These are phyloP conservation scores for Lathamus discolor DNA, from an alignment of 2,113 vertebrate species.

Conservation along the genomic window DNA sequence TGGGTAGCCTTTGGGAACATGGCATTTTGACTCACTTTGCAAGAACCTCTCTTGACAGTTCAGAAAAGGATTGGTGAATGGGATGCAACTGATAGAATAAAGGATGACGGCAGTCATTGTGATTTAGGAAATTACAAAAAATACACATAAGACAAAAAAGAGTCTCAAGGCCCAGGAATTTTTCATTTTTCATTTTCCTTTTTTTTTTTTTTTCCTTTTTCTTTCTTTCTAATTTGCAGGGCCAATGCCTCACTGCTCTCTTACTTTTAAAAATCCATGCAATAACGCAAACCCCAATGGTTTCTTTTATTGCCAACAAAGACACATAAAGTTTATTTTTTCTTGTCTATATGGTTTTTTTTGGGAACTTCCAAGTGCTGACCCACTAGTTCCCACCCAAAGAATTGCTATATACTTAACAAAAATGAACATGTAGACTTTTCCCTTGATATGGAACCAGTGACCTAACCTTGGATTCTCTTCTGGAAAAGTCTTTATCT, in stretches of 20 bases:
- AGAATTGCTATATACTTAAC: neutral
- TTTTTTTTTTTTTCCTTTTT: neutral
- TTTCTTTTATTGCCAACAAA: neutral
- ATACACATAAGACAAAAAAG: neutral
- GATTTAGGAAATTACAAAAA: neutral
- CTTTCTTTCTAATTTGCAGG: neutral
- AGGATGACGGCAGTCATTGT: neutral
- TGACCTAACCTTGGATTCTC: neutral
- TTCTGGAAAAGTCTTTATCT: slow-evolving; percentile 29
- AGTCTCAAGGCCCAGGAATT: neutral
- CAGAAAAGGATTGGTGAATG: neutral
- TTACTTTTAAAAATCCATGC: neutral
- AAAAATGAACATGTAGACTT: neutral
- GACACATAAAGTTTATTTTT: neutral
- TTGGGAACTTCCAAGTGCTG: neutral
- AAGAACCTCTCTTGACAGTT: neutral
- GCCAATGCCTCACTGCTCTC: neutral
- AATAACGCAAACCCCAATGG: neutral
- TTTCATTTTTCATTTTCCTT: rapidly evolving
- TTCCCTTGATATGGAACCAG: neutral
- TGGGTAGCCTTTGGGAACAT: neutral
- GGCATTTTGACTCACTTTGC: neutral
- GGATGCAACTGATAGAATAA: neutral
- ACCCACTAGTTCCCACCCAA: neutral
- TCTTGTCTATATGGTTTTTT: neutral